Conservation (phyloP, 1,140 invertebrate species). For the Tetramorium simillimum region DNA sequence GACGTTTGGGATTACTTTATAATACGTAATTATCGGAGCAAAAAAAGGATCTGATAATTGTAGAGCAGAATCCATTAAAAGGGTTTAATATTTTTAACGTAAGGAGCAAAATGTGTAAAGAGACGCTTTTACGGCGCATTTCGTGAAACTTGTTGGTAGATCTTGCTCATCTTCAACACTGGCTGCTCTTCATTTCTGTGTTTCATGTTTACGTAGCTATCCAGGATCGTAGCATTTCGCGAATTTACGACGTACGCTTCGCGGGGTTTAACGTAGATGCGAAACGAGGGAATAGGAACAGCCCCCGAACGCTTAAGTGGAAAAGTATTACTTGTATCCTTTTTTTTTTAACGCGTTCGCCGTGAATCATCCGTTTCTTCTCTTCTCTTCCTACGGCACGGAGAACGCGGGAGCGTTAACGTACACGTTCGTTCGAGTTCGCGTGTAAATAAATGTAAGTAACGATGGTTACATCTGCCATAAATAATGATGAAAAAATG, state of each 20-base stretch:
- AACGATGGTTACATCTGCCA: not conserved
- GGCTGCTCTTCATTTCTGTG: not conserved
- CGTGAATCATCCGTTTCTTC: not conserved
- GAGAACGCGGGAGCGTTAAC: not conserved
- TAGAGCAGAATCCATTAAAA: not conserved
- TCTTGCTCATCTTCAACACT: not conserved
- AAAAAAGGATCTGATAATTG: not conserved
- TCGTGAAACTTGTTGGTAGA: not conserved
- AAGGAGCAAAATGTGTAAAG: not conserved
- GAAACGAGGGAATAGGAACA: slow-evolving; percentile 38
- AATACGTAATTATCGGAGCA: not conserved
- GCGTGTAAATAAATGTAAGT: not conserved
- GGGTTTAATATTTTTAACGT: not conserved
- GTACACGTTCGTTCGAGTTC: not conserved
- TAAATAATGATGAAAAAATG: slow-evolving; percentile 5
- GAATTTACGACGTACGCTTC: slow-evolving; percentile 23
- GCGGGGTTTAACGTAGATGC: not conserved
- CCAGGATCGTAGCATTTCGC: not conserved
- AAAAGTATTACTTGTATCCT: slow-evolving; percentile 26
- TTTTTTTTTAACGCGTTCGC: slow-evolving; percentile 13
- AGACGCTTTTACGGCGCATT: not conserved
- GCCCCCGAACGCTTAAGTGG: not conserved
- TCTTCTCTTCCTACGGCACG: not conserved
- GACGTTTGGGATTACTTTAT: not conserved
- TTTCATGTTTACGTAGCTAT: not conserved